Conservation (phyloP, 2,797 vertebrate species). For the Morus bassanus region DNA sequence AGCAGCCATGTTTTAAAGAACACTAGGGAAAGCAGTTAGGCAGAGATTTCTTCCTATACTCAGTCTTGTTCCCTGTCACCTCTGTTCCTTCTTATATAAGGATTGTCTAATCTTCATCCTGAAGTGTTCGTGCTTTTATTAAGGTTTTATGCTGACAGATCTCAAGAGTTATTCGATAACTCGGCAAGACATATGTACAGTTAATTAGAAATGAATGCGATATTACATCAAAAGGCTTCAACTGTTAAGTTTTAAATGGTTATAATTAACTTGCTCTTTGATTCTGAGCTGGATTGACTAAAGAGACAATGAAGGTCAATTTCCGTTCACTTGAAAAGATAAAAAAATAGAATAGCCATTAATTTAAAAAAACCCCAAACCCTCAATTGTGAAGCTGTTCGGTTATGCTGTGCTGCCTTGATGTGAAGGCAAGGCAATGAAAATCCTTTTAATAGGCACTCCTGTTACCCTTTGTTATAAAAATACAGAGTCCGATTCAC, state of each 20-base stretch:
- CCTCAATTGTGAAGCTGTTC: constrained; percentile 14
- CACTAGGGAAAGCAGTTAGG: background rate
- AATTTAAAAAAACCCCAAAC: background rate
- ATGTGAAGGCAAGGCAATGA: constrained; percentile 42
- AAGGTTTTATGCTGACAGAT: constrained; percentile 55
- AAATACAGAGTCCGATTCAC: background rate
- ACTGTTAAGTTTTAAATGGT: constrained; percentile 81
- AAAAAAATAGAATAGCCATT: constrained; percentile 19
- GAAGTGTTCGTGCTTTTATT: constrained; percentile 51
- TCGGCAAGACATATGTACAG: constrained; percentile 76
- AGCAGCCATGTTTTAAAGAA: background rate
- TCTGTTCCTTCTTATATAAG: constrained; percentile 38
- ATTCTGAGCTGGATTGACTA: constrained; percentile 61
- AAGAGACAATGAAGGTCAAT: constrained; percentile 68
- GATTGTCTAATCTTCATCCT: constrained; percentile 44
- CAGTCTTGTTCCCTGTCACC: background rate
- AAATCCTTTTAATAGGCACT: constrained; percentile 54
- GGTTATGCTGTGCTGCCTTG: constrained; percentile 21
- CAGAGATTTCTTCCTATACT: background rate
- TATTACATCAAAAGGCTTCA: constrained; percentile 90
- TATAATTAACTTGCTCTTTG: constrained; percentile 82
- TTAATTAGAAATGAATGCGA: constrained; percentile 84
- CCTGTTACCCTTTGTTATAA: constrained; percentile 6
- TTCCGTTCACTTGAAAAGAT: constrained; percentile 62
- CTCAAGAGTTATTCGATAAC: constrained; percentile 60